Conservation (phyloP, 2,797 vertebrate species). For the Pteronotus mesoamericanus region DNA sequence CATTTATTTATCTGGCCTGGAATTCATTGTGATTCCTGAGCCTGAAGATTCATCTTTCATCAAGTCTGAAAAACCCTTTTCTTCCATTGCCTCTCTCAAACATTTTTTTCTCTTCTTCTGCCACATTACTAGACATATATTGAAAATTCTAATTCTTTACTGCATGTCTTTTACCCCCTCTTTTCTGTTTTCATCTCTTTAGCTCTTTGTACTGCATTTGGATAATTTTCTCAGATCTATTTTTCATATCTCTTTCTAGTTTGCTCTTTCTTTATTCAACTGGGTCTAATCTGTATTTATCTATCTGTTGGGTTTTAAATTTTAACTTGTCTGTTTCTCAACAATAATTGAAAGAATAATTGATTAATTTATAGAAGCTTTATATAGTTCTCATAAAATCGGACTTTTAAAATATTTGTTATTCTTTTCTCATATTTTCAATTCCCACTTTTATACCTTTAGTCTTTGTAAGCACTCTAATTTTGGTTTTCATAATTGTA, state of each 20-base stretch:
- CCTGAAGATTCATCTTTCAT: background rate
- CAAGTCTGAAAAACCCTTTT: background rate
- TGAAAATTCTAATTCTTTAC: background rate
- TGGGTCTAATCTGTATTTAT: background rate
- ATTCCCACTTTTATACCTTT: background rate
- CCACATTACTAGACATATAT: background rate
- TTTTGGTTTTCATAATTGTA: background rate
- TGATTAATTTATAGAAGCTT: background rate
- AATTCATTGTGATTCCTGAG: background rate
- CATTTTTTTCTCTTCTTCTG: background rate
- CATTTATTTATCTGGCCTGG: background rate
- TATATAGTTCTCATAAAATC: background rate
- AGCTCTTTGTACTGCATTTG: background rate
- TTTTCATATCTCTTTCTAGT: background rate
- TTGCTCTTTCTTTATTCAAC: background rate
- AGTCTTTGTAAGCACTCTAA: background rate
- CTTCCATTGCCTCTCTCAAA: background rate
- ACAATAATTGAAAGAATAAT: background rate
- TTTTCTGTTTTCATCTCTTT: background rate
- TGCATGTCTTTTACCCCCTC: background rate
- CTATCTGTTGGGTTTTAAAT: background rate
- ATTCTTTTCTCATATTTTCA: background rate
- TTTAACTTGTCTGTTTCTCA: background rate
- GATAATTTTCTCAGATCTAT: background rate
- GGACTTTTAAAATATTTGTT: background rate